These are phyloP conservation scores for Epirrhoe alternata DNA, from an alignment of 2,888 invertebrate species.

Conservation along the genomic window DNA sequence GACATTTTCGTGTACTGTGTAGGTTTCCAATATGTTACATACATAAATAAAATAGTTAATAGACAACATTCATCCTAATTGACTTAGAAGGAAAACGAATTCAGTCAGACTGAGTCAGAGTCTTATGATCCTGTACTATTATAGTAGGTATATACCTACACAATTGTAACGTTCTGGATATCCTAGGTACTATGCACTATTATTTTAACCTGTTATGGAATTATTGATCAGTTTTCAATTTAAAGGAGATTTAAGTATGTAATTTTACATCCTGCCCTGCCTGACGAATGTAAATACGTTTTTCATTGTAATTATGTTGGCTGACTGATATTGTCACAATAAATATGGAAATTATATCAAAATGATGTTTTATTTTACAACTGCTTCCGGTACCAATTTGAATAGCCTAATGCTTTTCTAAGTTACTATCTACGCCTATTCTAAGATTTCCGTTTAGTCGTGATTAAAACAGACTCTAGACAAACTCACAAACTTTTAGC, in stretches of 20 bases:
- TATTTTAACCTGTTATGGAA: no score
- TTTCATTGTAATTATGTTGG: conserved; percentile 56
- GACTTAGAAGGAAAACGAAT: neutral
- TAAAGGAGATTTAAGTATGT: neutral
- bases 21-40: neutral
- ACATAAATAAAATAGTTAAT: neutral
- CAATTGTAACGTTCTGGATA: no score
- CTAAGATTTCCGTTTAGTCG: no score
- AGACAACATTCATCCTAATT: neutral
- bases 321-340: conserved; percentile 70
- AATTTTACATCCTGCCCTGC: conserved; percentile 29
- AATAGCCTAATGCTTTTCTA: no score
- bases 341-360: conserved; percentile 54
- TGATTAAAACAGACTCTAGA: no score
- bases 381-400: no score
- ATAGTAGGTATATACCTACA: neutral
- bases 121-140: neutral
- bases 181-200: no score
- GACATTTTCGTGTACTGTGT: neutral
- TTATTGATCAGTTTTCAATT: neutral
- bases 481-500: no score
- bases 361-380: conserved; percentile 56
- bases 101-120: neutral
- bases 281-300: conserved; percentile 56
- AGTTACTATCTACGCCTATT: no score